phyloP scores from a whole-genome alignment of 2,797 vertebrate genomes.

The Hemitrygon akajei region DNA sequence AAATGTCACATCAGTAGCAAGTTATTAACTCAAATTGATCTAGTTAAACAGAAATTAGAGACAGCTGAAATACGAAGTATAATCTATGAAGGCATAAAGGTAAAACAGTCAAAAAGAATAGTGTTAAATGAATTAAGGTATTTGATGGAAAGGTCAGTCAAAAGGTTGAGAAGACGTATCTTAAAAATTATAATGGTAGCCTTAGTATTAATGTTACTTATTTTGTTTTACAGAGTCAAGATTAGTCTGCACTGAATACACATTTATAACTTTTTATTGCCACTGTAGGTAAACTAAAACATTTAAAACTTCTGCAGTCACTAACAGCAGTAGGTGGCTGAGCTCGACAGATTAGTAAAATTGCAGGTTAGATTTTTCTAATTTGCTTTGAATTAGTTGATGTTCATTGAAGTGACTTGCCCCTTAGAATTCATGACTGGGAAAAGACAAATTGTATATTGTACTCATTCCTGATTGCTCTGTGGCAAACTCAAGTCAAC shows the following conservation, averaged over 20 bases:
- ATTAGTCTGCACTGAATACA: background rate
- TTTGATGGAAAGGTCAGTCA: background rate
- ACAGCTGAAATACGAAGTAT: background rate
- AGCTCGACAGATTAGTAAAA: background rate
- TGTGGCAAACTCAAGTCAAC: background rate
- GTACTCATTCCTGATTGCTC: background rate
- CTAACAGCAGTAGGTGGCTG: background rate
- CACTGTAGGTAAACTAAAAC: background rate
- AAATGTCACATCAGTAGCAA: background rate
- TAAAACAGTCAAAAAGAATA: background rate
- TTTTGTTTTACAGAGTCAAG: background rate
- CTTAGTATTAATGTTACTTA: background rate
- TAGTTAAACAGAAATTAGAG: background rate
- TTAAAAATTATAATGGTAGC: background rate
- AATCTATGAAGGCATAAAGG: background rate
- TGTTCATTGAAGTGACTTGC: background rate
- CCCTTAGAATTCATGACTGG: background rate
- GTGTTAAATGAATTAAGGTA: background rate
- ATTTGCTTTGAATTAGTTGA: background rate
- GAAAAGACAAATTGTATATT: background rate
- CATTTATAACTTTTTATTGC: slow-evolving; percentile 1
- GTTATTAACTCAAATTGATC: background rate
- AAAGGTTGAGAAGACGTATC: background rate
- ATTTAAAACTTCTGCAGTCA: background rate
- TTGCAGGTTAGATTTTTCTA: slow-evolving; percentile 14